phyloP scores from a whole-genome alignment of 1,140 invertebrate genomes.

The Cataglyphis hispanica region DNA sequence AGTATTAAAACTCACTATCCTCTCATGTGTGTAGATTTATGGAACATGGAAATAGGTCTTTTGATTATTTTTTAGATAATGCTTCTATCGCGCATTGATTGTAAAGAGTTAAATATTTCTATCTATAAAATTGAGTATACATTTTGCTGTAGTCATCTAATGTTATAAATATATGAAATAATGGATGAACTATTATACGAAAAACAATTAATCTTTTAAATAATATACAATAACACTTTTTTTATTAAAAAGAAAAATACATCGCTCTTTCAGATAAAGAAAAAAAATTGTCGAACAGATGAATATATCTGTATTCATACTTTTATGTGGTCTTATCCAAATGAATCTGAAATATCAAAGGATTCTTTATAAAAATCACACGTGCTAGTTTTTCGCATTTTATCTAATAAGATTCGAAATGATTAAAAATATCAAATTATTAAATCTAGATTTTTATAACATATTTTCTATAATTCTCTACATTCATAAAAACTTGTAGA shows the following conservation, averaged over 20 bases:
- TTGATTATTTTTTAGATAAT: background rate
- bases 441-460: background rate
- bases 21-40: constrained; percentile 6
- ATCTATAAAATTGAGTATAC: background rate
- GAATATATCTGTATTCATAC: no score
- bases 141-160: no score
- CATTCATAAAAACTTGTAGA: background rate
- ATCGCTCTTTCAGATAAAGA: background rate
- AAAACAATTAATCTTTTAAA: background rate
- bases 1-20: background rate
- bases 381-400: background rate
- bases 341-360: background rate
- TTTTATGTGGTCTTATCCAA: background rate
- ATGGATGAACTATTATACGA: no score
- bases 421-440: background rate
- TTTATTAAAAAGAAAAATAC: background rate
- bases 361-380: background rate
- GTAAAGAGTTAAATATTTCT: background rate
- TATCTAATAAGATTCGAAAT: background rate
- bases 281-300: background rate
- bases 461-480: background rate
- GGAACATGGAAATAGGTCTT: constrained; percentile 11
- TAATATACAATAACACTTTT: constrained; percentile 2
- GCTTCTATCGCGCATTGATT: background rate
- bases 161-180: no score